Percentiles rank a stretch among this genome's conserved stretches.
These are phyloP conservation scores for Sebastes fasciatus DNA, from an alignment of 2,113 vertebrate species.

Conservation along the genomic window DNA sequence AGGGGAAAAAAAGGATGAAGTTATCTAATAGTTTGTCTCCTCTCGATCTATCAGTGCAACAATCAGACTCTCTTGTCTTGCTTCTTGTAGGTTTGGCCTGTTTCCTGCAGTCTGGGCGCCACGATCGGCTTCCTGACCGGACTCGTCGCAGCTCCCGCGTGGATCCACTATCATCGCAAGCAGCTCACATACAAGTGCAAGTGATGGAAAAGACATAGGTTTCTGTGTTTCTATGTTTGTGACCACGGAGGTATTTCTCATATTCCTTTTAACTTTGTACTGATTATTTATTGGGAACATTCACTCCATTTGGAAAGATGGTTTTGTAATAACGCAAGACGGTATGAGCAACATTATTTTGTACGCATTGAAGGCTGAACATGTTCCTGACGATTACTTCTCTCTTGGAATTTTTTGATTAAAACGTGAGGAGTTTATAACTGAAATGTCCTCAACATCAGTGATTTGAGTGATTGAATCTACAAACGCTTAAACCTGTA, in stretches of 20 bases:
- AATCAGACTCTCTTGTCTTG: not conserved
- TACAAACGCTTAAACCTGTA: slow-evolving; percentile 28
- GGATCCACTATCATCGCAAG: slow-evolving; percentile 97
- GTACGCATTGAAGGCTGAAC: slow-evolving; percentile 29
- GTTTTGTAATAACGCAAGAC: slow-evolving; percentile 45
- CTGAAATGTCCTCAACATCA: not conserved
- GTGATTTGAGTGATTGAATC: not conserved
- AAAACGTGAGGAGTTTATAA: not conserved
- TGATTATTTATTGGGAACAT: slow-evolving; percentile 65
- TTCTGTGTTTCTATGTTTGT: slow-evolving; percentile 3
- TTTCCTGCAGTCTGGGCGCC: slow-evolving; percentile 95
- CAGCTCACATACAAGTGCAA: slow-evolving; percentile 97
- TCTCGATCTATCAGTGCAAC: not conserved
- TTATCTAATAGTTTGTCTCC: not conserved
- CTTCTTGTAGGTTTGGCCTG: slow-evolving; percentile 92
- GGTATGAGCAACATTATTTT: slow-evolving; percentile 40
- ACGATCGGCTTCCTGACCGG: slow-evolving; percentile 91
- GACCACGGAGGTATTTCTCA: not conserved
- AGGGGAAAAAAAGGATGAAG: not conserved
- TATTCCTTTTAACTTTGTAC: slow-evolving; percentile 29
- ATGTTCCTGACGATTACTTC: slow-evolving; percentile 21
- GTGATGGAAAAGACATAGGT: slow-evolving; percentile 51
- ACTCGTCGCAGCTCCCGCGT: slow-evolving; percentile 90
- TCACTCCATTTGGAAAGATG: not conserved
- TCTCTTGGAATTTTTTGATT: not conserved